Evolutionary conservation across 2,113 vertebrate genomes (phyloP).

Genomic region (Macquaria ambigua): DNA sequence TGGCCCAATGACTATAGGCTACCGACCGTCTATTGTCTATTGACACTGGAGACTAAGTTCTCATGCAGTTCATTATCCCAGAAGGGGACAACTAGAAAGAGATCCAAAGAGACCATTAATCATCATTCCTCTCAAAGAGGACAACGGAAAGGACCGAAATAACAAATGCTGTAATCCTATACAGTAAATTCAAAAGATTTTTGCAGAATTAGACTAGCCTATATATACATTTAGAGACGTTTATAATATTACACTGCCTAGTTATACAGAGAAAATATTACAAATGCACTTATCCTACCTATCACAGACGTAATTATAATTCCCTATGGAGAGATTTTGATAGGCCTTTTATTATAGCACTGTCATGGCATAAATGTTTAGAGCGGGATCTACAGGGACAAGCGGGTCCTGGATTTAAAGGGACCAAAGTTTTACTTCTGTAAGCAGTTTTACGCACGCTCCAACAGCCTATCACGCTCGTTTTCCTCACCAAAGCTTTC

Average conservation of each 20-base stretch:
- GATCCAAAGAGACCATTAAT: slow-evolving; percentile 82
- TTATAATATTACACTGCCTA: slow-evolving; percentile 2
- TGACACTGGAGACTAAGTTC: slow-evolving; percentile 81
- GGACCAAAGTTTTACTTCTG: slow-evolving; percentile 45
- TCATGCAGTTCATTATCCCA: slow-evolving; percentile 84
- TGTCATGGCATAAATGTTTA: slow-evolving; percentile 41
- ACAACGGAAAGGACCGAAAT: slow-evolving; percentile 54
- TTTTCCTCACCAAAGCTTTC: slow-evolving; percentile 40
- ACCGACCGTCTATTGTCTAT: slow-evolving; percentile 79
- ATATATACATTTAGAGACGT: slow-evolving; percentile 43
- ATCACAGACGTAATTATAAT: slow-evolving; percentile 27
- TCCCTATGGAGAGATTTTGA: slow-evolving; percentile 4
- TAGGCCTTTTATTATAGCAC: slow-evolving; percentile 12
- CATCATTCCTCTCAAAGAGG: slow-evolving; percentile 78
- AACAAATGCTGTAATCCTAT: slow-evolving; percentile 69
- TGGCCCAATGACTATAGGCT: slow-evolving; percentile 78
- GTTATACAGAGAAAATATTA: not conserved
- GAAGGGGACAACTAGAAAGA: slow-evolving; percentile 75
- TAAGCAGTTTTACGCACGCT: slow-evolving; percentile 63
- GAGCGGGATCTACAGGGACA: slow-evolving; percentile 29
- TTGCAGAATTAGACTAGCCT: slow-evolving; percentile 2
- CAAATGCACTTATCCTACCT: slow-evolving; percentile 4
- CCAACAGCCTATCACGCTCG: slow-evolving; percentile 16
- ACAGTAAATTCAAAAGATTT: slow-evolving; percentile 29
- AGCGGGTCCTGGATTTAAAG: slow-evolving; percentile 34